Base-by-base conservation (phyloP, 2,888 invertebrate species). In the Lasiommata megera region DNA sequence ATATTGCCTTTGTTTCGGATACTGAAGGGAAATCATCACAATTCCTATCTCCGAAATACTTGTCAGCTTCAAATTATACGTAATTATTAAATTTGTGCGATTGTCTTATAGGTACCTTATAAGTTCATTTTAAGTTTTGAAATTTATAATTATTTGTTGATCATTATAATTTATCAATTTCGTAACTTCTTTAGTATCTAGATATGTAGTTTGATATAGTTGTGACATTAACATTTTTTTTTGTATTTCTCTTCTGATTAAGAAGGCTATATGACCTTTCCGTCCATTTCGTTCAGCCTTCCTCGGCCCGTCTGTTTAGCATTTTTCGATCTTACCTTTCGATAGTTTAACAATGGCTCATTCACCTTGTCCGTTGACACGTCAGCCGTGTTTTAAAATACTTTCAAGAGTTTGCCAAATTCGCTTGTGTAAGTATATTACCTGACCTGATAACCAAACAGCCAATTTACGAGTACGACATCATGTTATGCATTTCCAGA, bases 321-420 rank as follows among this genome's bases (percentile, higher is more conserved):
- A 46, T 48, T 48, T 12, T 48, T 48, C 37, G 36, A 37, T 48
- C 23, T 48, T 12, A 23, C 48, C 36, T 36, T 36, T 48, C 18
- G 23, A 36, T 18, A n/a, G 48, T 8, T 46, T 46, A 23, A 48
- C 48, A 48, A 48, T 48, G 48, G 48, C 48, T 48, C 12, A 12
- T 18, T 48, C 12, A 12, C 48, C 48, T 48, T 36, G 48, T 18
- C 48, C 37, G 37, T 37, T 14, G 36, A 37, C 23, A 37, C 48
- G 48, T 23, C 36, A 12, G 37, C 37, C 17, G 14, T 34, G 37
- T 48, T 48, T 37, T 36, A 48, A 48, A 48, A 48, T 23, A 16
- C 16, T 1, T 12, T 31, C 29, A 46, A 29, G 9, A 31, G 11
- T 31, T 29, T 46, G 29, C 46, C 46, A 29, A 38, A 38, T 40